Base-by-base conservation (phyloP, 2,113 vertebrate genomes). In the Sylvietta virens region DNA sequence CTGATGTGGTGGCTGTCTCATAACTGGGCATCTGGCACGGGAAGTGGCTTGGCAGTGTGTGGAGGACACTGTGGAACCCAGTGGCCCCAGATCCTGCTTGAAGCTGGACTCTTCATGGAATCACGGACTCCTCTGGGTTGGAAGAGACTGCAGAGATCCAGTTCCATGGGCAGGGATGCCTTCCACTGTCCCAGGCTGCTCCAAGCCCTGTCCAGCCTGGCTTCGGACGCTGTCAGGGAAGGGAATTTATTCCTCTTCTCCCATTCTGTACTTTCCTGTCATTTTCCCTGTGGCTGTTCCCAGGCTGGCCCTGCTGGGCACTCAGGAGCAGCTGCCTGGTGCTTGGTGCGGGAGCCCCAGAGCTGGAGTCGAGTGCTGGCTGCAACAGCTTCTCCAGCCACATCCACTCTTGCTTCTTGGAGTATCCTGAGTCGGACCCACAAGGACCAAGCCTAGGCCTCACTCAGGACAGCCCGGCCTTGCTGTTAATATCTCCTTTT, bases 1-100 rank as follows among this genome's bases (percentile, higher is more conserved):
- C 96, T 71, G 96, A 98, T 33, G 47, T 94, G 81, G 88, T 97
- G 97, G 54, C 92, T 82, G 96, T 97, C 95, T 98, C 56, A 1
- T 95, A 91, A 95, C 39, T 96, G 7, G 21, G 69, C 72, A 13
- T 47, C 71, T 78, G 22, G 1, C 39, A 15, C 2, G 80, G 86
- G n/a, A 62, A 18, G 23, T 37, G 27, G 1, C 33, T 61, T 37
- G 69, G 62, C 81, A 77, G 12, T 21, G 0, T 50, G 79, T 28
- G 44, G 40, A 70, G 73, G 62, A 13, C 28, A 1, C 12, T 8
- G 4, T 45, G 51, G 37, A 67, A 2, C 53, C 51, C 2, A 0
- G 1, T 28, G 58, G 64, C 47, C 39, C 20, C 0, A 15, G 28
- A 27, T 47, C 48, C 1, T 7, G 51, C 10, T 48, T 1, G 23